Percentiles rank a stretch among this genome's conserved stretches.
Conservation (phyloP, 2,797 vertebrate species). For the Bovichtus variegatus region DNA sequence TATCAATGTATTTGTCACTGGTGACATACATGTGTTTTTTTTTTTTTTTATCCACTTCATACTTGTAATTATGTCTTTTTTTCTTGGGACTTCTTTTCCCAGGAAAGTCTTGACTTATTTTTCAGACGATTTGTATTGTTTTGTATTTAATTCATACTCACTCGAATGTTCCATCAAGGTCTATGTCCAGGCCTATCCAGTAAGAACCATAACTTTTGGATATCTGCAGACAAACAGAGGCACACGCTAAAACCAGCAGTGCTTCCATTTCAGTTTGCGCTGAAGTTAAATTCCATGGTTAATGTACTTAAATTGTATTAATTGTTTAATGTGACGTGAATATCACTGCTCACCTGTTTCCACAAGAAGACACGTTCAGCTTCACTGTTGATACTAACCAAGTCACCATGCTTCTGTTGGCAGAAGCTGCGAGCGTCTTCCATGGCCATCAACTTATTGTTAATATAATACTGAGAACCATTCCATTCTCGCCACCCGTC, state of each 20-base stretch:
- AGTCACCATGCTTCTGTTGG: slow-evolving; percentile 86
- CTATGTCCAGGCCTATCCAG: slow-evolving; percentile 89
- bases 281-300: background rate
- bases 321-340: background rate
- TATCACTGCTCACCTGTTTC: slow-evolving; percentile 68
- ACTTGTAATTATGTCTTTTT: background rate
- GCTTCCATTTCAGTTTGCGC: background rate
- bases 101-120: background rate
- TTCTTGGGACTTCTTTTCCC: background rate
- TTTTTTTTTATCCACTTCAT: background rate
- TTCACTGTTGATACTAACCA: slow-evolving; percentile 86
- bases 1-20: background rate
- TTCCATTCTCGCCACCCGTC: slow-evolving; percentile 90
- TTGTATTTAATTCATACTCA: slow-evolving; percentile 73
- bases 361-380: slow-evolving; percentile 85
- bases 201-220: rapidly evolving
- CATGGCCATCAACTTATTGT: slow-evolving; percentile 72
- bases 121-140: background rate
- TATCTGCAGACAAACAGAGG: slow-evolving; percentile 12
- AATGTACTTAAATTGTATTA: background rate
- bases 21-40: too few species aligned
- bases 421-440: slow-evolving; percentile 88
- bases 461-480: slow-evolving; percentile 89
- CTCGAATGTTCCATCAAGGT: slow-evolving; percentile 86
- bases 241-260: background rate